Evolutionary conservation across 2,113 vertebrate species (phyloP).

Genomic region (Todiramphus saurophagus): DNA sequence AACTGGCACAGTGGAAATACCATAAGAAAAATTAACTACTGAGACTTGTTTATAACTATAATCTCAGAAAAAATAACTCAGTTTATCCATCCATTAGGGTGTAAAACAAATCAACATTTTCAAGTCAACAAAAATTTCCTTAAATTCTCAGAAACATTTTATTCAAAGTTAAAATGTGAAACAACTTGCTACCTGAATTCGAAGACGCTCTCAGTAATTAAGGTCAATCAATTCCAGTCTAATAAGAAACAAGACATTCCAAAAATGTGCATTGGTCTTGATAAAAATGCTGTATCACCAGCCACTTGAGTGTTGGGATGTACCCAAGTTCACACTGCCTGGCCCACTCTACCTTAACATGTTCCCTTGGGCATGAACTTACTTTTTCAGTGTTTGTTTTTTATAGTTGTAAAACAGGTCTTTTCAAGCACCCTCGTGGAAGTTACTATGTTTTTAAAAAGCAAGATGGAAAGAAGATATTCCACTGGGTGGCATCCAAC

Average conservation of each 20-base stretch:
- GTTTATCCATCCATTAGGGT: neutral
- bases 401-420: neutral
- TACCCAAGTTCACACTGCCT: neutral
- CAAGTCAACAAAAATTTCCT: neutral
- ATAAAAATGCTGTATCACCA: neutral
- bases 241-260: no score
- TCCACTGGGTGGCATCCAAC: neutral
- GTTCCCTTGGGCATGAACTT: neutral
- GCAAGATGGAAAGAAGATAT: neutral
- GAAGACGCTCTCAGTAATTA: neutral
- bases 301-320: rapidly evolving
- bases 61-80: neutral
- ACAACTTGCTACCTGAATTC: neutral
- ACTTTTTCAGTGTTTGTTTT: neutral
- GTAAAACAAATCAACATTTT: neutral
- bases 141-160: neutral
- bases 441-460: neutral
- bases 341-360: neutral
- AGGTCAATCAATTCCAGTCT: no score
- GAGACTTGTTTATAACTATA: neutral
- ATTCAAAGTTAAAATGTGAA: neutral
- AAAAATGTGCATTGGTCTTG: no score
- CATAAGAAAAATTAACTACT: neutral
- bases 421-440: neutral
- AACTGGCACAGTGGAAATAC: neutral